These are phyloP conservation scores for Antedon bifida DNA, from an alignment of 35 echinoderm and acorn worm genomes.

Conservation along the genomic window DNA sequence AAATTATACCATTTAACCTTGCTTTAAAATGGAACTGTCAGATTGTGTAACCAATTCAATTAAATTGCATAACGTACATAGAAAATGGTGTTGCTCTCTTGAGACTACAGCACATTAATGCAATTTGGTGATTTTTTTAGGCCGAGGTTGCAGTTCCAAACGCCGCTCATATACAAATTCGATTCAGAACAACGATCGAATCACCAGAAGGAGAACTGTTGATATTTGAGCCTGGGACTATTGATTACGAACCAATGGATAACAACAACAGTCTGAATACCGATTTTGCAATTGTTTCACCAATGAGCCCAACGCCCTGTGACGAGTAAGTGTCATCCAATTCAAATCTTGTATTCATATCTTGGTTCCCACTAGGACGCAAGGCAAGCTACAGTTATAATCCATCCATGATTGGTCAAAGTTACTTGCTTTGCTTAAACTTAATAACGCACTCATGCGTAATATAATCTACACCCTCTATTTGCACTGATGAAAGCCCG, in stretches of 20 bases:
- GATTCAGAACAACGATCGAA: slow-evolving; percentile 50
- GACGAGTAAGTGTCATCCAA: slow-evolving; percentile 15
- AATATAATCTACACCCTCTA: no score
- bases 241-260: slow-evolving; percentile 30
- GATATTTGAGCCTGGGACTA: slow-evolving; percentile 13
- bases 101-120: no score
- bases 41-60: no score
- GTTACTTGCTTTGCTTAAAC: no score
- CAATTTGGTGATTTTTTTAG: not conserved
- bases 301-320: not conserved
- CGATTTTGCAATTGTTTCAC: not conserved
- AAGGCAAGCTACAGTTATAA: not conserved
- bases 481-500: no score
- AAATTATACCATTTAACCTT: no score
- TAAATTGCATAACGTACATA: no score
- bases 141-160: not conserved
- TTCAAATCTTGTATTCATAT: no score
- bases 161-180: slow-evolving; percentile 36
- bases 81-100: no score
- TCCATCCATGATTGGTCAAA: not conserved
- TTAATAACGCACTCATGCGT: not conserved
- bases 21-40: no score
- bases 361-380: no score
- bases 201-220: slow-evolving; percentile 37
- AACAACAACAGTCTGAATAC: slow-evolving; percentile 19